Base-by-base conservation (phyloP, 2,113 vertebrate genomes). In the Menura novaehollandiae region DNA sequence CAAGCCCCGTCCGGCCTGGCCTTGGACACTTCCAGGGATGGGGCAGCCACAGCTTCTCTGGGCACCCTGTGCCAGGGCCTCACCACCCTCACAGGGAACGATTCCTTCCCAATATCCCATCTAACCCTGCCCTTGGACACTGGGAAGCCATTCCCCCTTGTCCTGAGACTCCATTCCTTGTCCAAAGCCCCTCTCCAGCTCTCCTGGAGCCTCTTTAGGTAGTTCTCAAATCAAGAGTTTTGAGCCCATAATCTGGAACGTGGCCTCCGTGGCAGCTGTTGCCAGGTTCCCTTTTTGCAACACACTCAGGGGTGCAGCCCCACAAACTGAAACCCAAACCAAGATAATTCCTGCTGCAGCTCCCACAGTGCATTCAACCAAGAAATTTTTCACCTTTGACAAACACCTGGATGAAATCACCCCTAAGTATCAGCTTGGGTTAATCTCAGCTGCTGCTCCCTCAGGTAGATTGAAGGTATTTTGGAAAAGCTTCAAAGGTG, bases 21-120 rank as follows among this genome's bases (percentile, higher is more conserved):
- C 35, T 58, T 9, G 59, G 44, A 0, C 44, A 59, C 59, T 73
- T 0, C 33, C 86, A 81, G 77, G 68, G 86, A 37, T 67, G 68
- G 37, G 52, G 15, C 68, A 59, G 76, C 76, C 75, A 4, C 66
- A 64, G 58, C 67, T 72, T 6, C 75, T 72, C 85, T 88, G 85
- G 26, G n/a, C 20, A 56, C 6, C 10, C 49, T 55, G n/a, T 47
- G n/a, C 74, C 64, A 71, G 74, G 13, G 7, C 19, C 85, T 55
- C 0, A 7, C 27, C 41, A 33, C 12, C 55, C 63, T 46, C 4
- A 0, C 47, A 47, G 41, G 5, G 8, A 26, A 3, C 0, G 56
- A 73, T 80, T 58, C 51, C 67, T 56, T 0, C 32, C 51, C 51
- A 58, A 44, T 11, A 1, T 66, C 27, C 51, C 67, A 51, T 1